phyloP scores from a whole-genome alignment of 2,888 invertebrate species.

The Leptogaster cylindrica region DNA sequence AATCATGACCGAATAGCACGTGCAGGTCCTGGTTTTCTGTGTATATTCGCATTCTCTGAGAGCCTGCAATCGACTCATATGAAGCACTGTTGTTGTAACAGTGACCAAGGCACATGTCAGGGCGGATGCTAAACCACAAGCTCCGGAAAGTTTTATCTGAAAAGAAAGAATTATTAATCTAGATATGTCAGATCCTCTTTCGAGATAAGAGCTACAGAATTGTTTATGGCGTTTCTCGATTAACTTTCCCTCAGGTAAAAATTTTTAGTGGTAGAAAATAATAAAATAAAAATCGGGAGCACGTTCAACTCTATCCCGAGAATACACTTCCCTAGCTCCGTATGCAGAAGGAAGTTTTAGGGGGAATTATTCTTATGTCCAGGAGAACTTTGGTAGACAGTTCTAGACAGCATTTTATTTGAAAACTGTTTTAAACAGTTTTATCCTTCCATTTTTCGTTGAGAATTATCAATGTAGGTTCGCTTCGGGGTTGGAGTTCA shows the following conservation, averaged over 20 bases:
- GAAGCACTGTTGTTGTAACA: conserved; percentile 89
- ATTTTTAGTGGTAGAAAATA: not conserved
- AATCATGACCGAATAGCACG: conserved; percentile 76
- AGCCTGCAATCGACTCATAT: conserved; percentile 88
- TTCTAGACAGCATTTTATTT: not conserved
- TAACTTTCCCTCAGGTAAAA: conserved; percentile 3
- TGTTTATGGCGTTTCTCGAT: too few relatives aligned
- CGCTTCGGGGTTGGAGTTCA: not conserved
- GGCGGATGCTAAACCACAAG: conserved; percentile 85
- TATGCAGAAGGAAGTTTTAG: not conserved
- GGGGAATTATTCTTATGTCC: not conserved
- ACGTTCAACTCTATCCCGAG: not conserved
- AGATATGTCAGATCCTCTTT: too few relatives aligned
- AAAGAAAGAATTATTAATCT: conserved; percentile 50
- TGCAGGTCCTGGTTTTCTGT: conserved; percentile 75
- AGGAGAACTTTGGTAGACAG: not conserved
- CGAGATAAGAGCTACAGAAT: too few relatives aligned
- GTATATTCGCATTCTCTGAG: conserved; percentile 87
- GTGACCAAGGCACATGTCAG: conserved; percentile 82
- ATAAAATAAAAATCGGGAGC: not conserved
- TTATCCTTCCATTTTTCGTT: too few relatives aligned
- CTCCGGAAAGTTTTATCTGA: conserved; percentile 88
- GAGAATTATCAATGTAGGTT: not conserved
- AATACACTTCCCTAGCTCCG: not conserved
- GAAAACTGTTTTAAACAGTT: not conserved